Percentiles rank a stretch among this genome's conserved stretches.
Evolutionary conservation across 2,797 vertebrate species (phyloP).

Genomic region (Danio aesculapii): DNA sequence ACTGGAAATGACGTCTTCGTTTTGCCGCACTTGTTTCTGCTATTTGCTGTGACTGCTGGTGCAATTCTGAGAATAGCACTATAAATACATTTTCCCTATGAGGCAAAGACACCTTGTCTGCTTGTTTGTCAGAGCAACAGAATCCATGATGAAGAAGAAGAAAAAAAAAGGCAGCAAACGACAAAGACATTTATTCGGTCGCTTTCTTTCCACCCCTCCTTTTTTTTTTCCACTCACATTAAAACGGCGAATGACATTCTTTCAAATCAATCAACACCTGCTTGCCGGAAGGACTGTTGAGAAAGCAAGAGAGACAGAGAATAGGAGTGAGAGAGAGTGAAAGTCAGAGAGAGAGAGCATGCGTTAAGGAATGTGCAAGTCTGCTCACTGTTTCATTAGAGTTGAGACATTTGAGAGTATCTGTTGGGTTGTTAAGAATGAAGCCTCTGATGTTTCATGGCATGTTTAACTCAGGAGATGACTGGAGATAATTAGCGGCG

Average conservation of each 20-base stretch:
- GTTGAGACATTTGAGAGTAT: conserved; percentile 48
- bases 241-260: conserved; percentile 62
- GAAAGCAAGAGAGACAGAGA: conserved; percentile 41
- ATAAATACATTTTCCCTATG: conserved; percentile 70
- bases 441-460: conserved; percentile 45
- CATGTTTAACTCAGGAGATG: conserved; percentile 46
- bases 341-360: conserved; percentile 16
- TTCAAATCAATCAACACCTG: conserved; percentile 71
- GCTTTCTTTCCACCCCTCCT: conserved; percentile 10
- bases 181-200: conserved; percentile 21
- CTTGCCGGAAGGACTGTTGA: conserved; percentile 57
- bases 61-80: conserved; percentile 66
- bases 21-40: conserved; percentile 49
- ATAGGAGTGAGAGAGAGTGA: conserved; percentile 5
- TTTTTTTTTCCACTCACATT: conserved; percentile 49
- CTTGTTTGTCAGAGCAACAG: conserved; percentile 65
- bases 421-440: conserved; percentile 50
- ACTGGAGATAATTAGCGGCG: conserved; percentile 30
- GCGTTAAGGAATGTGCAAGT: conserved; percentile 42
- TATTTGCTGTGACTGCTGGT: conserved; percentile 49
- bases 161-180: conserved; percentile 28
- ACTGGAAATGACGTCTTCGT: conserved; percentile 64
- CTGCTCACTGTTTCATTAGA: conserved; percentile 63
- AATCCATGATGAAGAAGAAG: conserved; percentile 47
- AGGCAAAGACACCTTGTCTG: conserved; percentile 66